Conservation (phyloP, 2,797 vertebrate genomes). For the Spheniscus humboldti region DNA sequence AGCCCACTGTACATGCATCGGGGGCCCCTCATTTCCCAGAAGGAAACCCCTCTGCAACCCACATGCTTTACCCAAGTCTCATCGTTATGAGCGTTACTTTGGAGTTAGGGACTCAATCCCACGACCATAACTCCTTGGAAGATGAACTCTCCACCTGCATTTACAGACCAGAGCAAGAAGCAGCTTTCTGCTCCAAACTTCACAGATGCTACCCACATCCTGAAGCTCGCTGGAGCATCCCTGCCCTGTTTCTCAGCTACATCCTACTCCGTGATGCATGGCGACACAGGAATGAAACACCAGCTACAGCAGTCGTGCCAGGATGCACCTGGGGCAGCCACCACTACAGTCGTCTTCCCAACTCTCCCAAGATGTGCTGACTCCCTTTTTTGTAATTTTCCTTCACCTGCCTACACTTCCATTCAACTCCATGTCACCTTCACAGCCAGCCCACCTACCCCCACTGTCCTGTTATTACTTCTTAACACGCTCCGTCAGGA, state of each 20-base stretch:
- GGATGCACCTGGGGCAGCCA: not conserved
- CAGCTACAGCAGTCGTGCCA: not conserved
- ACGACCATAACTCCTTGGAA: not conserved
- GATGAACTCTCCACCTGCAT: not conserved
- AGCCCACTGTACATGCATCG: fast-evolving
- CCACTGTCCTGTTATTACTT: not conserved
- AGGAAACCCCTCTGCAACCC: not conserved
- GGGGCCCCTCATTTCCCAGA: not conserved
- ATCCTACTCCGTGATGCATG: not conserved
- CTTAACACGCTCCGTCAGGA: not conserved
- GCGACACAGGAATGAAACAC: not conserved
- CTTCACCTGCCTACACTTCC: not conserved
- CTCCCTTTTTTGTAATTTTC: not conserved
- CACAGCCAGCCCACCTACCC: not conserved
- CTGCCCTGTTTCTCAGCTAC: not conserved
- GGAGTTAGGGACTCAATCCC: not conserved
- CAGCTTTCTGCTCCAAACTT: not conserved
- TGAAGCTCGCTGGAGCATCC: not conserved
- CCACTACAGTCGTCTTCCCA: not conserved
- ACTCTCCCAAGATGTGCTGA: fast-evolving
- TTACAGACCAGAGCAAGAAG: not conserved
- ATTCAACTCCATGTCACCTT: not conserved
- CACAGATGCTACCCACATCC: not conserved
- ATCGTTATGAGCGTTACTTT: fast-evolving
- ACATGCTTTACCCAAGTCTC: not conserved